A percentile compares a stretch with the other conserved stretches of the same genome.
These are phyloP conservation scores for Neocloeon triangulifer DNA, from an alignment of 1,140 invertebrate genomes.

Conservation along the genomic window DNA sequence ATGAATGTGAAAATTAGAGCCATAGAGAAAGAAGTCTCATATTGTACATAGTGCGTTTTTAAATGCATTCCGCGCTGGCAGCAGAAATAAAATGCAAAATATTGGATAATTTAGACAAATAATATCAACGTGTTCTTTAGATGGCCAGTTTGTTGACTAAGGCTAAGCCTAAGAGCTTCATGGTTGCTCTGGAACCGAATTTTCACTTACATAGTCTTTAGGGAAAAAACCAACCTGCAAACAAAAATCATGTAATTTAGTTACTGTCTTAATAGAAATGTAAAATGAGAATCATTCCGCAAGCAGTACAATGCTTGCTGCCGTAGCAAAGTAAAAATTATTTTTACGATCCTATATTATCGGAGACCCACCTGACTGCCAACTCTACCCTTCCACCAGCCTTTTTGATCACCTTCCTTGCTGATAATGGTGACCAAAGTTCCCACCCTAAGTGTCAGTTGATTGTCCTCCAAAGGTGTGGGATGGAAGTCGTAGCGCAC, in stretches of 20 bases:
- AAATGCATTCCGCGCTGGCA: too few species aligned
- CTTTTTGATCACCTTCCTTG: slow-evolving; percentile 51
- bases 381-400: slow-evolving; percentile 61
- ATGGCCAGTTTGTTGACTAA: too few species aligned
- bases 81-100: too few species aligned
- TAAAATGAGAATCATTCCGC: background rate
- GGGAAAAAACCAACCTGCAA: slow-evolving; percentile 35
- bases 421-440: slow-evolving; percentile 53
- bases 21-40: too few species aligned
- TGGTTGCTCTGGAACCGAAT: background rate
- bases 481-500: slow-evolving; percentile 40
- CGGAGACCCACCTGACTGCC: slow-evolving; percentile 26
- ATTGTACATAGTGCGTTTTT: too few species aligned
- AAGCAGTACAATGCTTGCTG: background rate
- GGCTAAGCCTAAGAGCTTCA: too few species aligned
- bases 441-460: slow-evolving; percentile 51
- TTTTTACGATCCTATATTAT: background rate
- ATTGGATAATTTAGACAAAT: too few species aligned
- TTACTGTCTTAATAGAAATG: background rate
- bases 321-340: background rate
- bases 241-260: slow-evolving; percentile 4
- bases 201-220: slow-evolving; percentile 32
- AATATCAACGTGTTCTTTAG: too few species aligned
- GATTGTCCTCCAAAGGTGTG: slow-evolving; percentile 43
- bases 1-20: too few species aligned